Evolutionary conservation across 1,140 invertebrate genomes (phyloP).

Genomic region (Rhyacophila brunnea): DNA sequence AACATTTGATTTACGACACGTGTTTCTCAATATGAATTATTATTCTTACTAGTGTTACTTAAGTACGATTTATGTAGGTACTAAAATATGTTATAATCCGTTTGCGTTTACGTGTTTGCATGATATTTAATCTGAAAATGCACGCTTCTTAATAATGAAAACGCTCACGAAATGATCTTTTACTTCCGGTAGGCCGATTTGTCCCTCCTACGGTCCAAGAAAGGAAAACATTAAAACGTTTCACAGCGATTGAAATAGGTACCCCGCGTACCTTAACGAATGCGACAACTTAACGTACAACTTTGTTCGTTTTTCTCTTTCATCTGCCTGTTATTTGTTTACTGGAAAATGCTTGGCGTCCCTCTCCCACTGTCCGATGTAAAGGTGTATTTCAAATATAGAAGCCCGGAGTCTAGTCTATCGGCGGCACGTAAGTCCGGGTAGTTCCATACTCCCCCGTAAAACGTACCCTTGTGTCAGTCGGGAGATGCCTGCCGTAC

Average conservation of each 20-base stretch:
- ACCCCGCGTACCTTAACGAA: constrained; percentile 2
- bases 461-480: constrained; percentile 18
- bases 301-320: constrained; percentile 18
- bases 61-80: too few relatives aligned
- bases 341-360: not conserved
- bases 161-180: too few relatives aligned
- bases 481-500: constrained; percentile 22
- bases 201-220: constrained; percentile 13
- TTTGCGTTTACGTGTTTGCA: too few relatives aligned
- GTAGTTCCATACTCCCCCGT: not conserved
- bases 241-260: constrained; percentile 13
- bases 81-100: too few relatives aligned
- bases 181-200: too few relatives aligned
- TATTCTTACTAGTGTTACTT: too few relatives aligned
- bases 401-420: constrained; percentile 2
- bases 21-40: too few relatives aligned
- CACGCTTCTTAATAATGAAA: too few relatives aligned
- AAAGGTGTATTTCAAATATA: constrained; percentile 11
- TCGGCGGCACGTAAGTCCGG: constrained; percentile 19
- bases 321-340: not conserved
- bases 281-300: constrained; percentile 6
- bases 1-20: too few relatives aligned
- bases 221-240: constrained; percentile 14
- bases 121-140: too few relatives aligned
- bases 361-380: constrained; percentile 11